Evolutionary conservation across 2,888 invertebrate species (phyloP).

Genomic region (Miltochrista miniata): DNA sequence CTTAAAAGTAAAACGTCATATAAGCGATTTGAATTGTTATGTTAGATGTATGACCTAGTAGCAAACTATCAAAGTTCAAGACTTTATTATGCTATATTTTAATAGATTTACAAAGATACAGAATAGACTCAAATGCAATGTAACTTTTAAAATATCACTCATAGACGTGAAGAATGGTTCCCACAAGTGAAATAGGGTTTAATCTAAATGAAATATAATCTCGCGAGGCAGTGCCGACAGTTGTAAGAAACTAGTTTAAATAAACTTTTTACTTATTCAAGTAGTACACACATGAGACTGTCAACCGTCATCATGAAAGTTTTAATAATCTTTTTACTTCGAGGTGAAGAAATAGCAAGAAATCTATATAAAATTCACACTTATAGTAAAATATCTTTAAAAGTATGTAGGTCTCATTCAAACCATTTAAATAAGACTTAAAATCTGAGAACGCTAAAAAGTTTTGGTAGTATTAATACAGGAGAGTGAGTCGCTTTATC

Average conservation of each 20-base stretch:
- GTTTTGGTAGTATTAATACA: too few relatives aligned
- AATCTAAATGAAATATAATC: neutral
- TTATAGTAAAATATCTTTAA: too few relatives aligned
- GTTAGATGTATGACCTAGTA: too few relatives aligned
- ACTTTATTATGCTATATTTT: too few relatives aligned
- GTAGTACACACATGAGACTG: neutral
- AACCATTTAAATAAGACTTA: too few relatives aligned
- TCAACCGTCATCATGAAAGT: slow-evolving; percentile 2
- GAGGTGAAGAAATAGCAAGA: neutral
- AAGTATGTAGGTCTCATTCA: too few relatives aligned
- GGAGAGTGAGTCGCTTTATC: too few relatives aligned
- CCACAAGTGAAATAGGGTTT: neutral
- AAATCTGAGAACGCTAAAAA: too few relatives aligned
- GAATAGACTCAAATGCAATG: neutral
- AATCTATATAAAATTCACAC: neutral
- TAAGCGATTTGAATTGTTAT: too few relatives aligned
- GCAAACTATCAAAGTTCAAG: too few relatives aligned
- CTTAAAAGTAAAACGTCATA: too few relatives aligned
- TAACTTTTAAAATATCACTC: neutral
- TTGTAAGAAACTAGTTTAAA: neutral
- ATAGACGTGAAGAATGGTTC: neutral
- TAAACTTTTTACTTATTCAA: slow-evolving; percentile 4
- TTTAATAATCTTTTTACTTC: neutral
- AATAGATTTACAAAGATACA: neutral
- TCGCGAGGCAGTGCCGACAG: neutral